Evolutionary conservation across 2,113 vertebrate species (phyloP), one percentile per base, ranked within the genome.

Genomic region (Abramis brama): DNA sequence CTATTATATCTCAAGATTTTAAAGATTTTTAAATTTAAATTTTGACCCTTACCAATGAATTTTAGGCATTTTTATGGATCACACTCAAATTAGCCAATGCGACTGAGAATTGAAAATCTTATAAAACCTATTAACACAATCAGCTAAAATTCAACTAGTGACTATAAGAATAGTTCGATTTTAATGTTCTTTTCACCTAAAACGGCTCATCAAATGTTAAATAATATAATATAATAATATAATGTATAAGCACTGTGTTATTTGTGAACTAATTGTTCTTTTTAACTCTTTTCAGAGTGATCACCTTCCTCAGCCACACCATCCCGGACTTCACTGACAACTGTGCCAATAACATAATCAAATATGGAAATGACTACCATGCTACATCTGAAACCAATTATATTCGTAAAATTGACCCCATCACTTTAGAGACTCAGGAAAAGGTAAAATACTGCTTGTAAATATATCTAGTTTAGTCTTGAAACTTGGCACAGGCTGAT

Each of bases 261-360:
- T 12, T 75, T 9, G 55, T 50, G 23, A 76, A 55, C 3, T 0
- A 47, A 43, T 45, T 17, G 25, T 62, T 66, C 19, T 76, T 82
- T 52, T 71, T 10, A 25, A 23, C 23, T 71, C 17, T 43, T 52
- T 62, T n/a, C 91, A 99, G 98, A 90, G 96, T 96, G 0, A 96
- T 99, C 87, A 94, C 95, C 0, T 98, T 98, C 86, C 90, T 99
- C 86, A 96, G 97, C 86, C 97, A 99, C 92, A 97, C 95, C 50
- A 94, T 99, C 86, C 98, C 98, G 0, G 97, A 99, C 86, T 99
- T 99, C 93, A 99, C 98, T 1, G 98, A 99, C 94, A 99, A 99
- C 81, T 97, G 97, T 75, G 91, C 95, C 9, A 96, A 96, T 89
- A 99, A 98, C 89, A 95, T 99, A 75, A 96, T 99, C 88, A 97